phyloP scores from a whole-genome alignment of 2,113 vertebrate genomes.

The Chamaetylas fuelleborni region DNA sequence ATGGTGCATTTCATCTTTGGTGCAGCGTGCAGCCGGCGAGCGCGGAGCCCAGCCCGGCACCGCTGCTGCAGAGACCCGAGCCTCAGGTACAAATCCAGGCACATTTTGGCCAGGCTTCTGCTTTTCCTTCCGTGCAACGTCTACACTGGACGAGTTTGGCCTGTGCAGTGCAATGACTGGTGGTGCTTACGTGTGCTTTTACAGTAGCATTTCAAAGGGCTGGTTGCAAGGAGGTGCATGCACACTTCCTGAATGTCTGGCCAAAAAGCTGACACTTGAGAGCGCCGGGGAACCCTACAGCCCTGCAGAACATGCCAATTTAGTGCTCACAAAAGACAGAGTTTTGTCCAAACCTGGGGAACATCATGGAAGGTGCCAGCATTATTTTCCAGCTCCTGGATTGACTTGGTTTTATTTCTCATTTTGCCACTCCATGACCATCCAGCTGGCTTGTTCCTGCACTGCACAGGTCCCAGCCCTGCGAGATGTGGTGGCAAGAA shows the following conservation, averaged over 20 bases:
- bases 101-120: background rate
- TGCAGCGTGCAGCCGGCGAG: background rate
- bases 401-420: background rate
- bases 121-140: background rate
- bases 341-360: background rate
- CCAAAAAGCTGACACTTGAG: constrained; percentile 20
- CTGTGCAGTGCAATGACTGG: background rate
- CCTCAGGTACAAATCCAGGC: background rate
- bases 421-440: fast-evolving
- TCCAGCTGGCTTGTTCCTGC: background rate
- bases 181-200: background rate
- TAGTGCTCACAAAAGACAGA: background rate
- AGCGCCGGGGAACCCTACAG: background rate
- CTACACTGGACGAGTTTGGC: background rate
- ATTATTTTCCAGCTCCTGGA: background rate
- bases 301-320: background rate
- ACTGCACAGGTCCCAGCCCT: fast-evolving
- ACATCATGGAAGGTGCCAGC: background rate
- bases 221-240: constrained; percentile 13
- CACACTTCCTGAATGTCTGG: constrained; percentile 46
- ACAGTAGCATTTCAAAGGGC: constrained; percentile 37
- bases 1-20: background rate
- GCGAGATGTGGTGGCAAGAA: background rate
- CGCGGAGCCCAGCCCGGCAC: fast-evolving
- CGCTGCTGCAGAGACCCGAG: fast-evolving